phyloP scores from a whole-genome alignment of 2,888 invertebrate species.

The Lobophora halterata region DNA sequence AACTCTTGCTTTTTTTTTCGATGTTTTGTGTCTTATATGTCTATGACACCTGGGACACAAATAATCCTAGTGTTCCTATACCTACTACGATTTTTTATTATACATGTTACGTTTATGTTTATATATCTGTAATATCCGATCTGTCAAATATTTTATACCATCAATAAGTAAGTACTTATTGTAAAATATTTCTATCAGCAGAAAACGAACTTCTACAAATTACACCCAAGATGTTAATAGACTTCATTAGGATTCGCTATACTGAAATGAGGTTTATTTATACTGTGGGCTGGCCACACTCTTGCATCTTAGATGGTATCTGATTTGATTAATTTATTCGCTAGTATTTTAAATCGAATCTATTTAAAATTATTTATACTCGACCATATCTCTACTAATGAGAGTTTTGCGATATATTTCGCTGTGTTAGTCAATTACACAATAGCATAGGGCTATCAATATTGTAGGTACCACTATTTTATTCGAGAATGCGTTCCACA shows the following conservation, averaged over 20 bases:
- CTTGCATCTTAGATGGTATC: constrained; percentile 23
- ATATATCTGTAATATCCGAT: no score
- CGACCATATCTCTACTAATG: constrained; percentile 20
- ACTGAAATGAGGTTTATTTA: constrained; percentile 7
- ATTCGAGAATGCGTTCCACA: no score
- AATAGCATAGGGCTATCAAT: constrained; percentile 18
- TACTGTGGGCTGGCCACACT: constrained; percentile 3
- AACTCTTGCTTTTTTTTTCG: no score
- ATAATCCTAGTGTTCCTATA: no score
- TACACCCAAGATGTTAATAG: constrained; percentile 23
- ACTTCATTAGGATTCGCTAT: constrained; percentile 18
- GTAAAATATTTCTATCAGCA: no score
- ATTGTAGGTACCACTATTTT: constrained; percentile 12
- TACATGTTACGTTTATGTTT: no score
- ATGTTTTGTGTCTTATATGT: no score
- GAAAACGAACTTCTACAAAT: constrained; percentile 15
- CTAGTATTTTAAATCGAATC: constrained; percentile 29
- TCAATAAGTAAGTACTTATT: no score
- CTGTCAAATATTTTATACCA: no score
- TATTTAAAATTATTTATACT: constrained; percentile 27
- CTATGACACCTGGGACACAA: no score
- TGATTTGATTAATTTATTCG: constrained; percentile 26
- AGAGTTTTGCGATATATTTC: constrained; percentile 21
- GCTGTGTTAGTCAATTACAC: constrained; percentile 18
- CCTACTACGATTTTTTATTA: no score